Evolutionary conservation across 2,113 vertebrate genomes (phyloP).

Genomic region (Trinectes maculatus): DNA sequence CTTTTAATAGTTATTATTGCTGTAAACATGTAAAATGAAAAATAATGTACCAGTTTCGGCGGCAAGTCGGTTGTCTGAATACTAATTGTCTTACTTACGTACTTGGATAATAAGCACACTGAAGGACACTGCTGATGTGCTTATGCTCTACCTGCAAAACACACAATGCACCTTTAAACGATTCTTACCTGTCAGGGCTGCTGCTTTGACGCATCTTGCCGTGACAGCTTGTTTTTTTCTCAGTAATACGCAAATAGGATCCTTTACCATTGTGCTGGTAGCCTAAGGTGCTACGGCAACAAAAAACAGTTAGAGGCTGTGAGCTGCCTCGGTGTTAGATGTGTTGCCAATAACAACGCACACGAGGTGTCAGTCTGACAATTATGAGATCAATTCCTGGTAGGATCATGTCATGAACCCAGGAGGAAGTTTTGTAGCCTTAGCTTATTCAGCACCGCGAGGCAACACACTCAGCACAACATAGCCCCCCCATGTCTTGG

Average conservation of each 20-base stretch:
- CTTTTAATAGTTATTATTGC: constrained; percentile 23
- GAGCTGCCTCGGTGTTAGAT: constrained; percentile 26
- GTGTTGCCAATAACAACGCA: constrained; percentile 40
- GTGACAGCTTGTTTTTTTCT: constrained; percentile 34
- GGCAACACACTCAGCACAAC: constrained; percentile 74
- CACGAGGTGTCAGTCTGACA: constrained; percentile 56
- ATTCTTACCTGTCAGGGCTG: constrained; percentile 24
- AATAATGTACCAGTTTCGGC: constrained; percentile 18
- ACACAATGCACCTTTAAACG: constrained; percentile 12
- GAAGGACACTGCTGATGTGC: constrained; percentile 43
- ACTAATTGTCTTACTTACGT: constrained; percentile 49
- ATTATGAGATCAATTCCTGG: constrained; percentile 61
- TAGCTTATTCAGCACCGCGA: constrained; percentile 75
- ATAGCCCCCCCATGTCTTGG: constrained; percentile 55
- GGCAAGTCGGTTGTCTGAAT: constrained; percentile 34
- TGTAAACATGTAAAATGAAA: constrained; percentile 8
- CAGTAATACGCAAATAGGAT: constrained; percentile 41
- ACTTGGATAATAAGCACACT: constrained; percentile 36
- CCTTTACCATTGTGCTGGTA: constrained; percentile 32
- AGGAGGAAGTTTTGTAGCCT: constrained; percentile 59
- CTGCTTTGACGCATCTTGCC: constrained; percentile 18
- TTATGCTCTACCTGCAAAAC: constrained; percentile 42
- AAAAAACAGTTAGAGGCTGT: constrained; percentile 35
- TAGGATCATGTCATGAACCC: constrained; percentile 64
- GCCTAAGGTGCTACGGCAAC: constrained; percentile 47